A percentile compares a stretch with the other conserved stretches of the same genome.
Evolutionary conservation across 37 sponge, comb jelly and placozoan species (phyloP).

Genomic region (Theonella swinhoei): DNA sequence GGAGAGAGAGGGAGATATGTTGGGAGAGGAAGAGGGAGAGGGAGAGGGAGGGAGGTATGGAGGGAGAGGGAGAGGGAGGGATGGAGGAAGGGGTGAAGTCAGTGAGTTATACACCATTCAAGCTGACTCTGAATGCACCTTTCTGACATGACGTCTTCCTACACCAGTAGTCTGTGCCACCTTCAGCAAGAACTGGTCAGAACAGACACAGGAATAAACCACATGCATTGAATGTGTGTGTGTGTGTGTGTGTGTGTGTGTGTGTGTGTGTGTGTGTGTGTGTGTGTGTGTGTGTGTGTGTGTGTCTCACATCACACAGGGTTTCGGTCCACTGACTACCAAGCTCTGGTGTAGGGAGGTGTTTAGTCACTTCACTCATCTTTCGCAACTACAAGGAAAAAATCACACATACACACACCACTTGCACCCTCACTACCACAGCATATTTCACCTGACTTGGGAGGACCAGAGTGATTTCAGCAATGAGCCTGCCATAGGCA

Average conservation of each 20-base stretch:
- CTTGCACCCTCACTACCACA: too few relatives aligned
- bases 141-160: conserved; percentile 61
- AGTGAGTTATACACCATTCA: too few relatives aligned
- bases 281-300: too few relatives aligned
- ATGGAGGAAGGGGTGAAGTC: too few relatives aligned
- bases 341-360: conserved; percentile 35
- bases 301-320: conserved; percentile 72
- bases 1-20: too few relatives aligned
- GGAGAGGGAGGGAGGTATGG: too few relatives aligned
- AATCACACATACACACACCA: background rate
- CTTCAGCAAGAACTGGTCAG: conserved; percentile 63
- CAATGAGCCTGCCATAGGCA: conserved; percentile 63
- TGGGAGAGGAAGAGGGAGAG: too few relatives aligned
- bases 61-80: too few relatives aligned
- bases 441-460: conserved; percentile 78
- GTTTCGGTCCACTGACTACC: conserved; percentile 61
- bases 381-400: conserved; percentile 56
- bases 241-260: too few relatives aligned
- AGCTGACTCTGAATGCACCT: conserved; percentile 24
- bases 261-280: too few relatives aligned
- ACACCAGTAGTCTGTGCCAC: conserved; percentile 48
- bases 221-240: too few relatives aligned
- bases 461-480: conserved; percentile 75
- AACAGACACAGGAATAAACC: too few relatives aligned
- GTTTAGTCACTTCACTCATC: conserved; percentile 54